Evolutionary conservation across 2,113 vertebrate genomes (phyloP).

Genomic region (Ictalurus punctatus): DNA sequence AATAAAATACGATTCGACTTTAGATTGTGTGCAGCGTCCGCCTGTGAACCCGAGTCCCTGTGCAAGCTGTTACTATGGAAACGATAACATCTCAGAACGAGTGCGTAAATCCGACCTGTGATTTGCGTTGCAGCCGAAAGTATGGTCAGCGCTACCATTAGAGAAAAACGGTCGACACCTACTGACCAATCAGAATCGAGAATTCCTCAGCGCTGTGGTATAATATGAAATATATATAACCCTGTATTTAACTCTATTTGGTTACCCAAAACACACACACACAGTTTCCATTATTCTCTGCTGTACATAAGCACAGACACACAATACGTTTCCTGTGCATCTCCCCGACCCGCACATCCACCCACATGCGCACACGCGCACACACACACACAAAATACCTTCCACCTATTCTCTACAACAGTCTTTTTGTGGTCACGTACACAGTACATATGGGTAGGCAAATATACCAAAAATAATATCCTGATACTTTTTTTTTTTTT

Average conservation of each 20-base stretch:
- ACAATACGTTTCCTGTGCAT: background rate
- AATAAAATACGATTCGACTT: too few species aligned
- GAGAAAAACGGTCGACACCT: background rate
- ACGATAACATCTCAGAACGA: background rate
- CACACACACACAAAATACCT: background rate
- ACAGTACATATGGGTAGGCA: background rate
- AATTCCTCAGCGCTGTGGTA: background rate
- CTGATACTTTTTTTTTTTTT: background rate
- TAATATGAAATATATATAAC: background rate
- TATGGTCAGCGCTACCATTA: background rate
- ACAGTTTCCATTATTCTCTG: background rate
- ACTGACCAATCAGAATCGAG: background rate
- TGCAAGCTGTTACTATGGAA: constrained; percentile 9
- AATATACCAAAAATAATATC: background rate
- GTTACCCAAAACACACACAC: background rate
- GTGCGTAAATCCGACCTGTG: background rate
- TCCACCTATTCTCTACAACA: background rate
- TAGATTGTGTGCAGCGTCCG: background rate
- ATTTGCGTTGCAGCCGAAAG: background rate
- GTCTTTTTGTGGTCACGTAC: constrained; percentile 10
- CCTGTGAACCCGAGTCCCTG: background rate
- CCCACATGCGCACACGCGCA: background rate
- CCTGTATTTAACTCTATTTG: background rate
- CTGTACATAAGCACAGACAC: background rate
- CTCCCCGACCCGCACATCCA: background rate